Base-by-base conservation (phyloP, 2,797 vertebrate species). In the Podarcis siculus region DNA sequence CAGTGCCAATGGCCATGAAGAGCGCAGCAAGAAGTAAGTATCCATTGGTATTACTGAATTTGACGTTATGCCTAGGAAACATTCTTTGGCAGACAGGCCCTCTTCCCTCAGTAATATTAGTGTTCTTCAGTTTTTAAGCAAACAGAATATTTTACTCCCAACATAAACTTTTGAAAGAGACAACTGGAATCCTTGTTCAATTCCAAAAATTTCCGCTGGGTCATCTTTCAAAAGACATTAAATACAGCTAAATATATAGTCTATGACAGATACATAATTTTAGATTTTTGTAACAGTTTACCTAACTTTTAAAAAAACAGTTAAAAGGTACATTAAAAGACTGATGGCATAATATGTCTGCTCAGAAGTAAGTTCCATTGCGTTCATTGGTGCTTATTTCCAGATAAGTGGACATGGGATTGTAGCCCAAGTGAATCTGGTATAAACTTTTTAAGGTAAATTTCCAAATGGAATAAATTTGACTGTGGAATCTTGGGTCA, bases 21-120 rank as follows among this genome's bases (percentile, higher is more conserved):
- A 99, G 76, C 98, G 97, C 95, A 97, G 96, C 96, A 99, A 98
- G 97, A 99, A 98, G 99, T 99, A 96, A 98, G 99, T 97, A 49
- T 90, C 73, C n/a, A 12, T 8, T 55, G 66, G 25, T n/a, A 32
- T 32, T 77, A 35, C 64, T 58, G 30, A 25, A 45, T 35, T 73
- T 37, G 25, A 42, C 71, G 2, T 23, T 61, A 12, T 45, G 19
- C 19, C 17, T 80, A 35, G 49, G 27, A 73, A 79, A 15, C 45
- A 83, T 69, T 82, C 27, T 58, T 73, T 86, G 32, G 25, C 42
- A 27, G n/a, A 12, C 27, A 72, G 39, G 61, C 21, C 21, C 73
- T 19, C 39, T 15, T n/a, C 30, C 23, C 15, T 61, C 25, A 45
- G 9, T 81, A 49, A 58, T 45, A 3, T 78, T 49, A 27, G 30